phyloP scores from a whole-genome alignment of 2,113 vertebrate species.

The Fulica atra region DNA sequence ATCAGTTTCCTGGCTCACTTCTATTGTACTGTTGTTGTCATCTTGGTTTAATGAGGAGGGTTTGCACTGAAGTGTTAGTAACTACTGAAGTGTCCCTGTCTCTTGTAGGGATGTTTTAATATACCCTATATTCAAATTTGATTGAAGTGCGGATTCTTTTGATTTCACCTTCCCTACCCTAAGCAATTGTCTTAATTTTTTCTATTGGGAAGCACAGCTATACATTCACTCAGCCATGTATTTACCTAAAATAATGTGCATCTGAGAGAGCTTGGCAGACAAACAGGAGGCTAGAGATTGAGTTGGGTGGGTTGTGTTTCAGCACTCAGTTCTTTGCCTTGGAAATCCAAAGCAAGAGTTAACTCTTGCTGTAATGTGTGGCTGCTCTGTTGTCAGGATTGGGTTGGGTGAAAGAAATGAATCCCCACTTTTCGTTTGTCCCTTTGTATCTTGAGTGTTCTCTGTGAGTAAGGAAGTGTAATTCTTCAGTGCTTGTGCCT shows the following conservation, averaged over 20 bases:
- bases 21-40: neutral
- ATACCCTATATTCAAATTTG: neutral
- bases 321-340: neutral
- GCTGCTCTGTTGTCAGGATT: neutral
- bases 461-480: neutral
- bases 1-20: neutral
- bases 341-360: neutral
- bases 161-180: neutral
- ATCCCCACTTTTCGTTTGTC: neutral
- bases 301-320: neutral
- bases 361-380: neutral
- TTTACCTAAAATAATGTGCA: neutral
- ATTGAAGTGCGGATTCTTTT: neutral
- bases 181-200: neutral
- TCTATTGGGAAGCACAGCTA: neutral
- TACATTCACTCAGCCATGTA: neutral
- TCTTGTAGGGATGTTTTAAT: neutral
- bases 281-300: accelerated
- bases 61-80: neutral
- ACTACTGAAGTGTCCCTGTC: neutral
- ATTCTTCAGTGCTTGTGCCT: neutral
- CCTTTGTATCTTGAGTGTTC: neutral
- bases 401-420: neutral
- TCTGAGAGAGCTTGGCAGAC: neutral
- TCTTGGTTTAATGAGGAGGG: neutral